A percentile compares a stretch with the other conserved stretches of the same genome.
phyloP scores from a whole-genome alignment of 2,888 invertebrate species.

The Pheosia tremula region DNA sequence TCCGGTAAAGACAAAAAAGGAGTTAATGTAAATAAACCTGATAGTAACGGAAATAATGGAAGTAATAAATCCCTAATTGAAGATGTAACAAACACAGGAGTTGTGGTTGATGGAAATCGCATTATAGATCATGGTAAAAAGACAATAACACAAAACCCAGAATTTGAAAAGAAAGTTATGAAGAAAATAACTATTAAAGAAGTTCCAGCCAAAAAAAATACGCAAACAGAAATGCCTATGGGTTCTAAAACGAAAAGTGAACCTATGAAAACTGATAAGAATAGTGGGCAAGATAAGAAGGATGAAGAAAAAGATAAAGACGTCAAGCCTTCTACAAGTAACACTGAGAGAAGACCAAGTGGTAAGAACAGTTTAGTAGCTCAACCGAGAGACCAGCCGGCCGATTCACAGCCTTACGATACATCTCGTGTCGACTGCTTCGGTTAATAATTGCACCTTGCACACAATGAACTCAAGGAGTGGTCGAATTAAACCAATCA shows the following conservation, averaged over 20 bases:
- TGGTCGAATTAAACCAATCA: too few species aligned
- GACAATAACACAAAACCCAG: slow-evolving; percentile 39
- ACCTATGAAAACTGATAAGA: slow-evolving; percentile 15
- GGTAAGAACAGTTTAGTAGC: slow-evolving; percentile 34
- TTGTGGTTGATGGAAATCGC: slow-evolving; percentile 41
- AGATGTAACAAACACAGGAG: slow-evolving; percentile 24
- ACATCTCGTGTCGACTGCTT: too few species aligned
- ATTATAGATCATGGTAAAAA: slow-evolving; percentile 62
- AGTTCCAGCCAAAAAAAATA: slow-evolving; percentile 29
- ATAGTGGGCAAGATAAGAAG: slow-evolving; percentile 19
- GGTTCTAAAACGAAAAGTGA: slow-evolving; percentile 30
- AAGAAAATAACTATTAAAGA: slow-evolving; percentile 49
- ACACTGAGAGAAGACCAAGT: slow-evolving; percentile 26
- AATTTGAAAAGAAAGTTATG: slow-evolving; percentile 26
- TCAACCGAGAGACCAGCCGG: not conserved
- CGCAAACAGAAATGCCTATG: slow-evolving; percentile 21
- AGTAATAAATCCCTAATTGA: slow-evolving; percentile 24
- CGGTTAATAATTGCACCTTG: too few species aligned
- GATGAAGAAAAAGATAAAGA: slow-evolving; percentile 18
- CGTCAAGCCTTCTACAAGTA: slow-evolving; percentile 24
- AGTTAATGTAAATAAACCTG: slow-evolving; percentile 26
- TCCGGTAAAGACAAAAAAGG: slow-evolving; percentile 38
- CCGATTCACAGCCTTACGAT: too few species aligned
- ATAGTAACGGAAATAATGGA: slow-evolving; percentile 8
- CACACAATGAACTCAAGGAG: too few species aligned